Base-by-base conservation (phyloP, 1,140 invertebrate genomes). In the Drosophila nigrodunni region DNA sequence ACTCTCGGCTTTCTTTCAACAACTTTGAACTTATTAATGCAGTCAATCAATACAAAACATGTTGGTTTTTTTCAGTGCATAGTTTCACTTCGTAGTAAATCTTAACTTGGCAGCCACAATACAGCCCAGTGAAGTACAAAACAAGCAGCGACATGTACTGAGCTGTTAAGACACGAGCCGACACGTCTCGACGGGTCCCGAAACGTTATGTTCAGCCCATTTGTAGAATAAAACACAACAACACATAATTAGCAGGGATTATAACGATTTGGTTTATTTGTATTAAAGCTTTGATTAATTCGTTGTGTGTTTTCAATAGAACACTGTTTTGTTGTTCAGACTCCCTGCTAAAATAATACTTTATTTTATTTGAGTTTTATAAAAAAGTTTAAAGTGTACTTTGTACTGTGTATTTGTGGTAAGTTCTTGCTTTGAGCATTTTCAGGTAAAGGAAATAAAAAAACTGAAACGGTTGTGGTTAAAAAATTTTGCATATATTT, bases 401-500 rank as follows among this genome's bases (percentile, higher is more conserved):
- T 41, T 57, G 54, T 57, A 57, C 54, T 41, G 25, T 39, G 52
- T 39, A 39, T 37, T 41, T 39, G 15, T 25, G 9, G 35, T 21
- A 18, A 57, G 11, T 37, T 30, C 35, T 54, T 6, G 50, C 50
- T 35, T 52, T 13, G 50, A 52, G 50, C 50, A 52, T 13, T 34
- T n/a, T 52, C 41, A 43, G 10, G 2, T 11, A 4, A 5, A 41
- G 2, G 41, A 1, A 21, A 25, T 15, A 37, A 64, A 37, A 34
- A 47, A 46, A 2, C 41, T 15, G 1, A 34, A n/a, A 61, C 15
- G 13, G 44, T 3, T 41, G 5, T 58, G 25, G 25, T 30, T 52
- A 52, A 43, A 43, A 67, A 35, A 52, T 52, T 39, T 60, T 60
- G 55, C 25, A 34, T 64, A 39, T 39, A 52, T 62, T 41, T 50